Evolutionary conservation across 2,797 vertebrate genomes (phyloP), one percentile per base, ranked within the genome.

Genomic region (Picus viridis): DNA sequence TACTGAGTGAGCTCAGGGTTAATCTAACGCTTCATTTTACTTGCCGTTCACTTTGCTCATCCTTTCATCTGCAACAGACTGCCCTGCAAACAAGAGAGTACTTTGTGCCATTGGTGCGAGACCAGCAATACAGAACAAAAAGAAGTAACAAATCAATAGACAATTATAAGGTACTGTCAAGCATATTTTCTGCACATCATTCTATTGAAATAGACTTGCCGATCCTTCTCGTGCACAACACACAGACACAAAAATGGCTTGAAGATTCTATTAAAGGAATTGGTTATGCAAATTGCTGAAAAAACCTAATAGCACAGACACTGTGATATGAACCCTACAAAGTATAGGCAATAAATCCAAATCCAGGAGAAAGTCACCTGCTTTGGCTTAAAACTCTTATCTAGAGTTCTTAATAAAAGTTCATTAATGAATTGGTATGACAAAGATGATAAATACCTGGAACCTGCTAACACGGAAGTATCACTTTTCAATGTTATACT

Each of bases 1-100:
- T 63, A 19, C 16, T 54, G 27, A 78, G n/a, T 71, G 34, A 87
- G 58, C 65, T 71, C 29, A 64, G 45, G 13, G 8, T 72, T 87
- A 68, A 71, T 4, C 4, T 11, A 61, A 43, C 7, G 4, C 49
- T 92, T 62, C 51, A 53, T 29, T 74, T 75, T 53, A 10, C 41
- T 69, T 90, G 69, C 23, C 36, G 32, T 89, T 93, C n/a, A 32
- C 30, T 92, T 88, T 54, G 58, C 32, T 87, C 51, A 75, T 89
- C 22, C 29, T 84, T 77, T 67, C 17, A 76, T 32, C 45, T 59
- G 16, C 34, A 61, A 67, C 1, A 80, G 79, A 64, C 2, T 1
- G 1, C 6, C 19, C 54, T 17, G 30, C 32, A 90, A 83, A 59
- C 17, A 77, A 86, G 34, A 23, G 86, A 76, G 29, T 54, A 71